Base-by-base conservation (phyloP, 2,113 vertebrate genomes). In the Lycaon pictus region DNA sequence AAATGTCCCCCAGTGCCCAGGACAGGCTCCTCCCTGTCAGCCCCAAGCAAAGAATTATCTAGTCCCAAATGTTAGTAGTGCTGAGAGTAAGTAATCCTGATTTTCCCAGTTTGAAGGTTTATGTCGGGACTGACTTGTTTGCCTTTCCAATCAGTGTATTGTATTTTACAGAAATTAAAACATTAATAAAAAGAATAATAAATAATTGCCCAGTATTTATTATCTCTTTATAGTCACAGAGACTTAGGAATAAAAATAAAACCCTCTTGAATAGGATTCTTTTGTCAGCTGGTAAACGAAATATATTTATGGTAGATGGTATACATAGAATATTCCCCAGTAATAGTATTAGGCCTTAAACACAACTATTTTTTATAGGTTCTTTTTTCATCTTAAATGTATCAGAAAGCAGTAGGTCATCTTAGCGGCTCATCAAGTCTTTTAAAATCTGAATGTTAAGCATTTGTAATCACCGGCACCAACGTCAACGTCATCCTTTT, bases 121-220 rank as follows among this genome's bases (percentile, higher is more conserved):
- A 80, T 37, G 20, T 79, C 37, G 53, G 32, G 80, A 95, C 53
- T 11, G 60, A 74, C 65, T 94, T 90, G 25, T 65, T 79, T 95
- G 90, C n/a, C 81, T 93, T 95, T 93, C 58, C 51, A 93, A 72
- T 83, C 27, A 23, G 35, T 92, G 63, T 25, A 55, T 27, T 71
- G 15, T n/a, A 77, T 69, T 86, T 94, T 93, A 93, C 0, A 93
- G 82, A 95, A 95, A 89, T 86, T 22, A 96, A 93, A 92, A 69
- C 25, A 62, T 55, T 83, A 89, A 86, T 55, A 72, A 94, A 94
- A 95, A 91, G 48, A 86, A 90, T 29, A 90, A 76, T 60, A 93
- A 93, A 72, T 76, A 85, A 60, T 65, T 55, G n/a, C 11, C 43
- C 27, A 90, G 72, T 58, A 90, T 93, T 72, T 93, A 91, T 85